Evolutionary conservation across 2,888 invertebrate genomes (phyloP), one percentile per base, ranked within the genome.

Genomic region (Ellobium chinense): DNA sequence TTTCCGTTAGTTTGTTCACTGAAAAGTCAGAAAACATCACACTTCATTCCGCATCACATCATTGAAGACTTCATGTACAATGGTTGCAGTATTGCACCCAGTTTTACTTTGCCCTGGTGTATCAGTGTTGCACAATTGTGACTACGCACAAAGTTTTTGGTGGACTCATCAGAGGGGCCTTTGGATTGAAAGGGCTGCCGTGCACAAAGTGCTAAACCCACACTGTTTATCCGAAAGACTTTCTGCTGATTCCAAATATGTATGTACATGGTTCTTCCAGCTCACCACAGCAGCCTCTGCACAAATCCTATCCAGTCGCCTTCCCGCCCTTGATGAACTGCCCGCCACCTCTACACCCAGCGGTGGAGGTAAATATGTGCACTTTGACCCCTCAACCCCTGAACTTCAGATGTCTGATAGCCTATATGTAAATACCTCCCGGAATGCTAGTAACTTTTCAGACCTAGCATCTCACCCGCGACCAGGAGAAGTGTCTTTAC

Each of bases 351-450:
- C 84, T 2, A 36, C 82, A n/a, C 65, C 70, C 14, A 31, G 21
- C 54, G 80, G 65, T 39, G 70, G 78, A 27, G 82, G 79, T 31
- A 82, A 83, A 29, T 80, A 78, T 66, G 84, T 85, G 12, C 83
- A 80, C 24, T 85, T 86, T 39, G 68, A 68, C 4, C 29, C 73
- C 24, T 12, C 4, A 56, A 70, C 34, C 62, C 68, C 37, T n/a
- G 29, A 63, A 18, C 5, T 21, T 31, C 29, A 18, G 31, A 31
- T 29, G 27, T 29, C 65, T 1, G 1, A 31, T 31, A 14, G 29
- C 18, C 21, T 27, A 18, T 65, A 27, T 65, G 65, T 14, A 31
- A 65, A 65, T 18, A 18, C 9, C 46, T 46, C 46, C 46, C 18
- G 9, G 7, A 18, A 46, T 12, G 46, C 9, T 46, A 18, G 18